A percentile compares a stretch with the other conserved stretches of the same genome.
These are phyloP conservation scores for Siniperca undulata DNA, from an alignment of 2,797 vertebrate species.

Conservation along the genomic window DNA sequence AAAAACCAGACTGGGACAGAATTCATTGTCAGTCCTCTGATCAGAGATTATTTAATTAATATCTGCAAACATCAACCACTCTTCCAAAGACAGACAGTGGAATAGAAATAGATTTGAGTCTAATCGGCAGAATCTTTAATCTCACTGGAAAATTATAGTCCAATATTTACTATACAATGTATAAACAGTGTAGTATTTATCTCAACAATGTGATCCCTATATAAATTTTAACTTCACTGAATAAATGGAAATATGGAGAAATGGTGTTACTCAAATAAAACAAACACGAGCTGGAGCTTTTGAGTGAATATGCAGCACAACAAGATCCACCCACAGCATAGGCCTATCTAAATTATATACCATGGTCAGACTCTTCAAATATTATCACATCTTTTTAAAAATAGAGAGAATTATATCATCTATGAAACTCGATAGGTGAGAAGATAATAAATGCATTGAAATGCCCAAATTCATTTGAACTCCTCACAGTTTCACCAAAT, in stretches of 20 bases:
- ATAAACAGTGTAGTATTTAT: background rate
- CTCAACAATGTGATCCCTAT: background rate
- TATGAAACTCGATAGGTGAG: background rate
- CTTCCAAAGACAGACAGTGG: constrained; percentile 8
- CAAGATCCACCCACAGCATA: background rate
- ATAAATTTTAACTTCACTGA: background rate
- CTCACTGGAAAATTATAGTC: background rate
- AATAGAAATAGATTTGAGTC: constrained; percentile 8
- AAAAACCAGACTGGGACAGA: constrained; percentile 33
- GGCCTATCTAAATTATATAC: too few relatives aligned
- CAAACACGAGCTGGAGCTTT: background rate
- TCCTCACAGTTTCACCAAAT: background rate
- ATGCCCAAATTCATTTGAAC: background rate
- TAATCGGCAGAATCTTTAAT: constrained; percentile 28
- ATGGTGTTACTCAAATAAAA: background rate
- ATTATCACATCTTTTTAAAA: background rate
- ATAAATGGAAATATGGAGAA: constrained; percentile 2
- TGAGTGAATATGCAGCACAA: background rate
- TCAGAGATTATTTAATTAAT: constrained; percentile 46
- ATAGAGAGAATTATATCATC: background rate
- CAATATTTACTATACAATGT: background rate
- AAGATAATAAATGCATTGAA: background rate
- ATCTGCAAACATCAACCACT: constrained; percentile 42
- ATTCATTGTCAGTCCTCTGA: constrained; percentile 22
- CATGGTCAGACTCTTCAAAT: background rate